Evolutionary conservation across 1,140 invertebrate species (phyloP), one percentile per base, ranked within the genome.

Genomic region (Dinothrombium tinctorium): DNA sequence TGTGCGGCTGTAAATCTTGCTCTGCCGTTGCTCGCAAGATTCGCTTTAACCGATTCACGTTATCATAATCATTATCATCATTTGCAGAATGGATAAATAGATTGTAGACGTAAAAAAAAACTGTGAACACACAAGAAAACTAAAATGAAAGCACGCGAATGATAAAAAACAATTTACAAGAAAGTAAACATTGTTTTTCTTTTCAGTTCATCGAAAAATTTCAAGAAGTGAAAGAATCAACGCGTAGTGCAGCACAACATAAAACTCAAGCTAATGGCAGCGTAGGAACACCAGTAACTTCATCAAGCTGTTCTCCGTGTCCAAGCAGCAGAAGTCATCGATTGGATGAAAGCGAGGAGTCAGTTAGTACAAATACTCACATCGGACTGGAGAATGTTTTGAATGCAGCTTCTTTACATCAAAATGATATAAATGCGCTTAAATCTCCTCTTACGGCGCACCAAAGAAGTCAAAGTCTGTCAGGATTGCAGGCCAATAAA

Each of bases 131-230:
- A n/a, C n/a, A n/a, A n/a, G n/a, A n/a, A n/a, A n/a, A n/a, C n/a
- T n/a, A n/a, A n/a, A n/a, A n/a, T n/a, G n/a, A n/a, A n/a, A n/a
- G n/a, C n/a, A n/a, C n/a, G n/a, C n/a, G n/a, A n/a, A n/a, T n/a
- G n/a, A n/a, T n/a, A n/a, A n/a, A n/a, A n/a, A n/a, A n/a, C n/a
- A n/a, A n/a, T n/a, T n/a, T n/a, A n/a, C n/a, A n/a, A n/a, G n/a
- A n/a, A n/a, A n/a, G n/a, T n/a, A n/a, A n/a, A n/a, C n/a, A n/a
- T 8, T 38, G 15, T 22, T 15, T 21, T 21, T 5, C 7, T 24
- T 21, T 52, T 28, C 63, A 87, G 84, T 96, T 96, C 62, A 89
- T 94, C 51, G 87, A 95, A 59, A 94, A 95, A 58, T 96, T 96
- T 59, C 83, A 90, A 66, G 87, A 95, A 62, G 82, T 96, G 14